Conservation (phyloP, 1,140 invertebrate species). For the Leucophenga varia region DNA sequence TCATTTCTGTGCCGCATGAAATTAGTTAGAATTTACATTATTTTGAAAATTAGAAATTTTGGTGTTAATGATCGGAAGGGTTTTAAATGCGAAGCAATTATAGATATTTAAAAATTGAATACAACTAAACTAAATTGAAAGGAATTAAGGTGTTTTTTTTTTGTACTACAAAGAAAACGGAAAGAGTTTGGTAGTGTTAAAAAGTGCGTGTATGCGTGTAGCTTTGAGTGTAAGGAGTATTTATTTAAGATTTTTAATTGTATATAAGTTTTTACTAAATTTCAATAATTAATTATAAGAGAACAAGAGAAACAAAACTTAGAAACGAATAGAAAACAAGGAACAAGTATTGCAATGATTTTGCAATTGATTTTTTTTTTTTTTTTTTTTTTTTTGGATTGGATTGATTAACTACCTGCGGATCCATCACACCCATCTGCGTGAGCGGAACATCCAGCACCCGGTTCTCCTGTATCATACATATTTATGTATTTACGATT, state of each 20-base stretch:
- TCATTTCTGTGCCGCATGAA: too few species aligned
- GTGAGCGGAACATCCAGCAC: conserved; percentile 81
- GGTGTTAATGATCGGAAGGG: neutral
- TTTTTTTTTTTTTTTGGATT: conserved; percentile 30
- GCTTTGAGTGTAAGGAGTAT: neutral
- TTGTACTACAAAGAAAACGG: neutral
- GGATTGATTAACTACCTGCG: conserved; percentile 69
- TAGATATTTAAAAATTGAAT: too few species aligned
- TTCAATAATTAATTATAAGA: neutral
- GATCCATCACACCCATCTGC: conserved; percentile 84
- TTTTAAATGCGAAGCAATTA: neutral
- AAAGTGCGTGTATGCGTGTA: conserved; percentile 8
- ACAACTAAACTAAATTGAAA: too few species aligned
- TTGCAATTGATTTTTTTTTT: conserved; percentile 13
- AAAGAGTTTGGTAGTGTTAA: neutral
- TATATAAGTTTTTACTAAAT: neutral
- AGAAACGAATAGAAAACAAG: too few species aligned
- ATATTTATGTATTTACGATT: conserved; percentile 9
- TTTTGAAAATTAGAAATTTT: too few species aligned
- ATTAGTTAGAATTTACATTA: too few species aligned
- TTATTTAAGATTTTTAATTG: neutral
- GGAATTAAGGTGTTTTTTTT: too few species aligned
- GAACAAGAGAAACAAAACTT: neutral
- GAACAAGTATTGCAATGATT: too few species aligned
- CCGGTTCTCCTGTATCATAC: conserved; percentile 65